Conservation (phyloP, 2,888 invertebrate species). For the Xanthia icteritia region DNA sequence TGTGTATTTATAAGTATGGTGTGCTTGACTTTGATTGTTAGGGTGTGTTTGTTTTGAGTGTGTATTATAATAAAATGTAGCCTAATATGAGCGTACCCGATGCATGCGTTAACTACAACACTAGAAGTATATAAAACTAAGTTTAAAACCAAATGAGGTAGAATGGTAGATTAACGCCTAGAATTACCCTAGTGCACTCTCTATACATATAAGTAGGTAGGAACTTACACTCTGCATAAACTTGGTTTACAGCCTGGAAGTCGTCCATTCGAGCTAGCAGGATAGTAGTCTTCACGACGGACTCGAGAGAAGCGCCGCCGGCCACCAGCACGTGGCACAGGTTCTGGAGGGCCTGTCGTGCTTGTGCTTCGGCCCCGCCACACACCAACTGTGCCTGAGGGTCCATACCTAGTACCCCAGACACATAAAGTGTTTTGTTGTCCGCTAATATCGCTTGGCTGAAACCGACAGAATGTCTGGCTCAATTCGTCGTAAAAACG, state of each 20-base stretch:
- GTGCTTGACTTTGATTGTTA: too few species aligned
- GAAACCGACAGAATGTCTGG: slow-evolving; percentile 40
- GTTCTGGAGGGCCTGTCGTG: slow-evolving; percentile 94
- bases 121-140: too few species aligned
- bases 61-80: too few species aligned
- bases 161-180: too few species aligned
- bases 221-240: slow-evolving; percentile 95
- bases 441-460: slow-evolving; percentile 96
- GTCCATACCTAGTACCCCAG: slow-evolving; percentile 96
- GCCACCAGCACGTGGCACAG: slow-evolving; percentile 94
- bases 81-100: too few species aligned
- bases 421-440: slow-evolving; percentile 94
- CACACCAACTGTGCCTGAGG: slow-evolving; percentile 93
- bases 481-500: too few species aligned
- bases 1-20: too few species aligned
- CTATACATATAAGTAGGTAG: neutral
- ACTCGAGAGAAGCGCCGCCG: slow-evolving; percentile 92
- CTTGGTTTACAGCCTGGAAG: slow-evolving; percentile 94
- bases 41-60: too few species aligned
- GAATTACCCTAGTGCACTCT: too few species aligned
- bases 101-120: too few species aligned
- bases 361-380: slow-evolving; percentile 94
- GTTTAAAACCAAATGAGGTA: too few species aligned
- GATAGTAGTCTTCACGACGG: slow-evolving; percentile 96
- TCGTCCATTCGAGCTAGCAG: slow-evolving; percentile 95